A percentile compares a stretch with the other conserved stretches of the same genome.
Evolutionary conservation across 2,888 invertebrate genomes (phyloP).

Genomic region (Sarcophaga subvicina): DNA sequence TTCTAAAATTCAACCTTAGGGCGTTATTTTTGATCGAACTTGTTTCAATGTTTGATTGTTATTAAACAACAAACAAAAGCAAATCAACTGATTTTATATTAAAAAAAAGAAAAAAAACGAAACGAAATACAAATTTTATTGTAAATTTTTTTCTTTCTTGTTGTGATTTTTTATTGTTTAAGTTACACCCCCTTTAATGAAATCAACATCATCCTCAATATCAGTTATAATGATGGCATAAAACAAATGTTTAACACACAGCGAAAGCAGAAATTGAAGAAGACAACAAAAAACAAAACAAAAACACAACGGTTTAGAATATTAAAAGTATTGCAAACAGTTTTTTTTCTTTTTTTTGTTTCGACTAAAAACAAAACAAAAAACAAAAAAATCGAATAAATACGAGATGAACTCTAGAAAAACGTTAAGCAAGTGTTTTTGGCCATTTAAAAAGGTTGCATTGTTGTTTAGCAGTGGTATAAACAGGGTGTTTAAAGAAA

Average conservation of each 20-base stretch:
- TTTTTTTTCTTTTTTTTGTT: neutral
- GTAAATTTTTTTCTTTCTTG: neutral
- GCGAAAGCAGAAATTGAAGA: too few species aligned
- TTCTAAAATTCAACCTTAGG: slow-evolving; percentile 60
- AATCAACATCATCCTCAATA: slow-evolving; percentile 57
- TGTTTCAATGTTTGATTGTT: slow-evolving; percentile 79
- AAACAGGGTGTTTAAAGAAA: neutral
- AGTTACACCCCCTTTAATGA: slow-evolving; percentile 69
- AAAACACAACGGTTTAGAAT: slow-evolving; percentile 33
- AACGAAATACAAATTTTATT: too few species aligned
- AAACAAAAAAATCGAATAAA: neutral
- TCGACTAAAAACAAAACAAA: neutral
- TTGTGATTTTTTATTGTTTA: slow-evolving; percentile 60
- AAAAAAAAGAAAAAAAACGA: neutral
- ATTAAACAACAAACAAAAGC: slow-evolving; percentile 68
- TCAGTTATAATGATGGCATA: slow-evolving; percentile 51
- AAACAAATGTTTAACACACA: slow-evolving; percentile 36
- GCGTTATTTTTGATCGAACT: slow-evolving; percentile 76
- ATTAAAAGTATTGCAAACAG: slow-evolving; percentile 49
- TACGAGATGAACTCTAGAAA: slow-evolving; percentile 51
- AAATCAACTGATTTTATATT: slow-evolving; percentile 13
- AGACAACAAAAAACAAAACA: neutral
- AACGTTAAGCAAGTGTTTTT: slow-evolving; percentile 59
- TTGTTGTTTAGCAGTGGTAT: slow-evolving; percentile 15
- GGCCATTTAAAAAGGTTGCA: slow-evolving; percentile 49